Conservation (phyloP, 1,140 invertebrate genomes). For the Ceratina japonica region DNA sequence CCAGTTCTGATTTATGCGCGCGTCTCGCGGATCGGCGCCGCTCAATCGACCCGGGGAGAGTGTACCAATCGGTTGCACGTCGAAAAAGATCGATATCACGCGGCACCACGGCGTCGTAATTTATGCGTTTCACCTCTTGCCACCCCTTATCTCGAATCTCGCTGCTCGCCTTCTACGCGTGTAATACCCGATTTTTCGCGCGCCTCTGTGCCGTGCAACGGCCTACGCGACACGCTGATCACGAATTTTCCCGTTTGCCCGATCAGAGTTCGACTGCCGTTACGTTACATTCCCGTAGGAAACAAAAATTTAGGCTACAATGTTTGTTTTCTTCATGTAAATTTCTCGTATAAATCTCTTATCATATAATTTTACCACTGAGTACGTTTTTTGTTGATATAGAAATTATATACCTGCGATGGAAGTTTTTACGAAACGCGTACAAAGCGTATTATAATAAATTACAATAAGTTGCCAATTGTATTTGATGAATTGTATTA, state of each 20-base stretch:
- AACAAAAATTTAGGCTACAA: neutral
- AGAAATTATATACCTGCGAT: too few relatives aligned
- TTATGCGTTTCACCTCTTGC: constrained; percentile 59
- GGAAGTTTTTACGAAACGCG: too few relatives aligned
- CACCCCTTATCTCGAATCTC: constrained; percentile 41
- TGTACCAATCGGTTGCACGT: constrained; percentile 43
- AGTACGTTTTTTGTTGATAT: too few relatives aligned
- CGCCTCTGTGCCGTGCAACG: neutral
- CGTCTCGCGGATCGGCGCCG: constrained; percentile 54
- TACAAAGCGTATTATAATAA: too few relatives aligned
- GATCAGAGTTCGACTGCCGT: neutral
- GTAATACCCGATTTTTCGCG: constrained; percentile 25
- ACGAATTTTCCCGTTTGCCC: neutral
- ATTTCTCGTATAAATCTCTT: too few relatives aligned
- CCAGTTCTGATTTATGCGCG: constrained; percentile 69
- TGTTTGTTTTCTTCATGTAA: too few relatives aligned
- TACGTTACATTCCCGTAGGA: too few relatives aligned
- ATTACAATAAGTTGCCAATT: too few relatives aligned
- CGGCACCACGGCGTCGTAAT: constrained; percentile 39
- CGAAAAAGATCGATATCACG: constrained; percentile 53
- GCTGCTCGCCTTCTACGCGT: constrained; percentile 39
- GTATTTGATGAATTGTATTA: too few relatives aligned
- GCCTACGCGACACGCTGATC: constrained; percentile 21
- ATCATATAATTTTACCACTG: too few relatives aligned
- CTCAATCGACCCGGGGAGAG: constrained; percentile 47